These are phyloP conservation scores for Forpus xanthops DNA, from an alignment of 2,797 vertebrate genomes.

Conservation along the genomic window DNA sequence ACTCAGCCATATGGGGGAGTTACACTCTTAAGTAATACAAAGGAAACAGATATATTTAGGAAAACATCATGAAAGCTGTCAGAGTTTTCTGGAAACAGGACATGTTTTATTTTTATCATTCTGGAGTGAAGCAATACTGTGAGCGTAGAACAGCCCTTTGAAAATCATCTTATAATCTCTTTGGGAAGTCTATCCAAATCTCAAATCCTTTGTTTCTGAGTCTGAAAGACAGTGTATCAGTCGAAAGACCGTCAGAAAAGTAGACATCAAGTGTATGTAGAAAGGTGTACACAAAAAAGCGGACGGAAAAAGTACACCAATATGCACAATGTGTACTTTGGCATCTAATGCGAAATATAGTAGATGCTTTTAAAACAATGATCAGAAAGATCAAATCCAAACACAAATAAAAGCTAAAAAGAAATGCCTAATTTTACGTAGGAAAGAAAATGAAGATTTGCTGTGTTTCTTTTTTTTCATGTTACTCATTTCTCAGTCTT, in stretches of 20 bases:
- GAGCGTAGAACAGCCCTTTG: neutral
- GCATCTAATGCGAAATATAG: neutral
- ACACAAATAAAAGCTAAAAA: neutral
- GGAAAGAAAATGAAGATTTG: neutral
- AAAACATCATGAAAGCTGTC: neutral
- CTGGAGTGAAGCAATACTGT: neutral
- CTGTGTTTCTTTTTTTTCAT: neutral
- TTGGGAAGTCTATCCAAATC: neutral
- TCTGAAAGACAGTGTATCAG: neutral
- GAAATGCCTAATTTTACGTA: neutral
- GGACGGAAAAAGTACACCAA: neutral
- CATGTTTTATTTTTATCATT: constrained; percentile 35
- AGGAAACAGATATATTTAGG: constrained; percentile 46
- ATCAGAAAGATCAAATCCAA: neutral
- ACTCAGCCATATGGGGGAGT: constrained; percentile 4
- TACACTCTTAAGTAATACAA: constrained; percentile 39
- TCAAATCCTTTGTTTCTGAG: neutral
- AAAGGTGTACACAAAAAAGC: neutral
- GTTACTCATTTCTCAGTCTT: neutral
- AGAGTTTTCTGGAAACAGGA: neutral
- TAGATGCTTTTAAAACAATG: neutral
- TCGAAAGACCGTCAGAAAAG: neutral
- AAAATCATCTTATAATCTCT: neutral
- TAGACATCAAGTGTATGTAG: neutral
- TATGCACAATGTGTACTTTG: neutral